A percentile compares a stretch with the other conserved stretches of the same genome.
These are phyloP conservation scores for Phortica magna DNA, from an alignment of 2,888 invertebrate species.

Conservation along the genomic window DNA sequence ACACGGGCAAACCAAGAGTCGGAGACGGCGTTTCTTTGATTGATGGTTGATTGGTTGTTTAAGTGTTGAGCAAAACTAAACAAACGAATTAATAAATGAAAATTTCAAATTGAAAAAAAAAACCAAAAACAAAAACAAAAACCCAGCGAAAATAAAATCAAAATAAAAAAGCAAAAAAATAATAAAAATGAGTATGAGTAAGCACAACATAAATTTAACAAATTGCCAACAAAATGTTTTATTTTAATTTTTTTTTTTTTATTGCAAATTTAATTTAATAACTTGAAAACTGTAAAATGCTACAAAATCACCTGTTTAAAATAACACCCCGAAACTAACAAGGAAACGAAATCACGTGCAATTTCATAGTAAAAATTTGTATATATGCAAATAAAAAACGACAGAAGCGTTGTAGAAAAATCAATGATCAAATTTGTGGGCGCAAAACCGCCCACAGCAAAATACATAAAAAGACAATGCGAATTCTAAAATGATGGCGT, in stretches of 20 bases:
- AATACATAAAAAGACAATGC: background rate
- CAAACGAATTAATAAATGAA: conserved; percentile 9
- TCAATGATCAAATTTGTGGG: conserved; percentile 9
- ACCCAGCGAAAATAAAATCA: background rate
- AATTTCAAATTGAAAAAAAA: background rate
- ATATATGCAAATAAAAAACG: background rate
- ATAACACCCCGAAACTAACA: too few relatives aligned
- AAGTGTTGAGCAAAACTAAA: conserved; percentile 35
- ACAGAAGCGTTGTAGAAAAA: conserved; percentile 4
- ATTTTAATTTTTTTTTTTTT: conserved; percentile 12
- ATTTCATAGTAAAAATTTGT: too few relatives aligned
- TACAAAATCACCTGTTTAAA: too few relatives aligned
- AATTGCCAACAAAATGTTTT: conserved; percentile 19
- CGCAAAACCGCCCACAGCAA: background rate
- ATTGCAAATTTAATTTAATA: background rate
- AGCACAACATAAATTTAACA: conserved; percentile 16
- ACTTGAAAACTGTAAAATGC: too few relatives aligned
- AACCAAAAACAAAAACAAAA: background rate
- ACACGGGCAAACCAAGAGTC: background rate
- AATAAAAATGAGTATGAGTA: conserved; percentile 1
- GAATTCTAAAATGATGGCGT: conserved; percentile 18
- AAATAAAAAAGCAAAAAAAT: background rate
- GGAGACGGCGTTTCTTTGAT: conserved; percentile 28
- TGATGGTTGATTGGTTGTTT: conserved; percentile 28
- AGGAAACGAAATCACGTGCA: too few relatives aligned